Percentiles rank a stretch among this genome's conserved stretches.
phyloP scores from a whole-genome alignment of 1,140 invertebrate genomes.

The Drosophila arizonae region DNA sequence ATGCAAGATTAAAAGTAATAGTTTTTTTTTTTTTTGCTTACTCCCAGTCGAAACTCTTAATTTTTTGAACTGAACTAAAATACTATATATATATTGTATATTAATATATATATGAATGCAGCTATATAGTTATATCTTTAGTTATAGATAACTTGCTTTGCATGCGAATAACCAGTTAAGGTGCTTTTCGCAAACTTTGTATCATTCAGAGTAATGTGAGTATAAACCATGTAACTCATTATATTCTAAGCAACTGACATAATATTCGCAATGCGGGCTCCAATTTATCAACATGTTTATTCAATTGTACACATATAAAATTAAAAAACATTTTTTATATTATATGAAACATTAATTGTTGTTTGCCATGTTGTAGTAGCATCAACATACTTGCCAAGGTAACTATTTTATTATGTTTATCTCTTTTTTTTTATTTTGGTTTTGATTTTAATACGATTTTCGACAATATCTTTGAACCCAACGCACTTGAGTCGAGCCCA shows the following conservation, averaged over 20 bases:
- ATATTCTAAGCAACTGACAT: slow-evolving; percentile 34
- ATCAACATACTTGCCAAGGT: slow-evolving; percentile 64
- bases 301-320: slow-evolving; percentile 31
- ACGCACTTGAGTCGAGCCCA: slow-evolving; percentile 46
- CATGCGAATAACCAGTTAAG: too few species aligned
- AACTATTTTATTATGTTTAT: slow-evolving; percentile 38
- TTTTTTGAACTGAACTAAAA: too few species aligned
- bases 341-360: slow-evolving; percentile 41
- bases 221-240: too few species aligned
- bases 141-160: too few species aligned
- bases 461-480: slow-evolving; percentile 68
- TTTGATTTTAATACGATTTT: slow-evolving; percentile 20
- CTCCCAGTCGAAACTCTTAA: too few species aligned
- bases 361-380: slow-evolving; percentile 61
- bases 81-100: too few species aligned
- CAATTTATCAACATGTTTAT: slow-evolving; percentile 40
- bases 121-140: too few species aligned
- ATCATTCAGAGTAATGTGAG: too few species aligned
- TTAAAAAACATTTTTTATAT: slow-evolving; percentile 10
- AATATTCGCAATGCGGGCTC: slow-evolving; percentile 14
- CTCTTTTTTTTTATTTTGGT: slow-evolving; percentile 33
- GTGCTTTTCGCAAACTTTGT: too few species aligned
- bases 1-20: too few species aligned
- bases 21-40: too few species aligned
- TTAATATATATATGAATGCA: too few species aligned